These are phyloP conservation scores for Polyodon spathula DNA, from an alignment of 2,113 vertebrate genomes.

Conservation along the genomic window DNA sequence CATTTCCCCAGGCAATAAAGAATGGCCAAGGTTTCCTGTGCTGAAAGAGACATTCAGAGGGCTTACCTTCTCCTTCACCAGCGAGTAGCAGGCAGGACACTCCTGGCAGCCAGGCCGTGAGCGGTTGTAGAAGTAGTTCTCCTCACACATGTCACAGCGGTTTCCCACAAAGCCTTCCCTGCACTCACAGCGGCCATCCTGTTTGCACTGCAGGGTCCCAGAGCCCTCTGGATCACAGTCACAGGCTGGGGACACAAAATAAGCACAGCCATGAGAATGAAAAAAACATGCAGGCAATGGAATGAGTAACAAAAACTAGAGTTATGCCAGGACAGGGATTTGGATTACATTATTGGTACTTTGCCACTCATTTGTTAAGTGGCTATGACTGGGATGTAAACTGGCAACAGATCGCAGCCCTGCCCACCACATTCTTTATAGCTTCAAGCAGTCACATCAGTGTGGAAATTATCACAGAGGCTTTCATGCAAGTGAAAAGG, in stretches of 20 bases:
- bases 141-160: conserved; percentile 91
- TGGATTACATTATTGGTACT: no score
- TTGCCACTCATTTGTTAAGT: no score
- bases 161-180: conserved; percentile 82
- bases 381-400: no score
- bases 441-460: no score
- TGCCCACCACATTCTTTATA: no score
- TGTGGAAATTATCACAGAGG: not conserved
- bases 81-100: conserved; percentile 85
- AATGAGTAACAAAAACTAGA: not conserved
- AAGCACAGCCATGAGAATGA: not conserved
- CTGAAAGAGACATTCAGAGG: not conserved
- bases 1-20: no score
- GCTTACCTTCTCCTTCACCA: conserved; percentile 87
- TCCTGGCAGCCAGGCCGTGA: conserved; percentile 85
- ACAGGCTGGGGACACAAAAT: conserved; percentile 58
- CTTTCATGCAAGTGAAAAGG: not conserved
- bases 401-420: no score
- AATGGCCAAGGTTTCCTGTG: not conserved
- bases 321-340: no score
- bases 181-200: conserved; percentile 76
- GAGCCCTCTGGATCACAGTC: conserved; percentile 91
- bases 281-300: conserved; percentile 1
- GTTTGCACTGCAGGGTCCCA: conserved; percentile 68
- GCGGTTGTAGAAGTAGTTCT: conserved; percentile 96